These are phyloP conservation scores for Passer domesticus DNA, from an alignment of 2,113 vertebrate species.

Conservation along the genomic window DNA sequence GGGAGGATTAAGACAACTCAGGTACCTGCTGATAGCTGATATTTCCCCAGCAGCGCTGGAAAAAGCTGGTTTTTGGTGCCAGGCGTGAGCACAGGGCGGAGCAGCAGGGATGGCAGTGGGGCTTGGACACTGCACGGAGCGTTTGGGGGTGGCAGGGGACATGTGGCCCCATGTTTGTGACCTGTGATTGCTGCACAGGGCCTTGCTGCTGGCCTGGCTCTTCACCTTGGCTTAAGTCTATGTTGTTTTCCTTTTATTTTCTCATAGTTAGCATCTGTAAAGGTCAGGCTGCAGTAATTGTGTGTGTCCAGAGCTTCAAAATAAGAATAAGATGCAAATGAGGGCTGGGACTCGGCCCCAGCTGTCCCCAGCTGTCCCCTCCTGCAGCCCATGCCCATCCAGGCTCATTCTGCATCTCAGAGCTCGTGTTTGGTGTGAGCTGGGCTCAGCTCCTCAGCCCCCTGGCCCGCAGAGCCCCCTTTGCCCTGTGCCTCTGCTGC, in stretches of 20 bases:
- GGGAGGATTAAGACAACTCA: conserved; percentile 44
- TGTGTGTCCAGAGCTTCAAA: background rate
- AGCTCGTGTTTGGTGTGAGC: accelerated
- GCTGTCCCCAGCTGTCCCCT: background rate
- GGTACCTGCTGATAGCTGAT: conserved; percentile 58
- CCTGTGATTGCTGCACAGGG: background rate
- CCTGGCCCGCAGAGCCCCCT: background rate
- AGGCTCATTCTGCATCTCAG: accelerated
- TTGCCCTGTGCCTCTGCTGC: background rate
- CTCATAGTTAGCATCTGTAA: background rate
- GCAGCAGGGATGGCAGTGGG: background rate
- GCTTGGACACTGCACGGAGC: background rate
- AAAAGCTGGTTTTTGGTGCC: background rate
- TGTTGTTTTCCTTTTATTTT: background rate
- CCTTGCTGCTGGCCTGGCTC: background rate
- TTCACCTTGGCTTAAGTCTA: background rate
- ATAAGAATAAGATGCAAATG: background rate
- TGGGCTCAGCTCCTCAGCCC: background rate
- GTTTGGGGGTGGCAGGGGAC: accelerated
- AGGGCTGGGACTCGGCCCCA: background rate
- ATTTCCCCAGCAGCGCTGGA: conserved; percentile 15
- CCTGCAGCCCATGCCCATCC: background rate
- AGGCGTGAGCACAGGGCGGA: background rate
- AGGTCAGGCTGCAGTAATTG: background rate
- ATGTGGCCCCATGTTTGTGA: background rate